A percentile compares a stretch with the other conserved stretches of the same genome.
Evolutionary conservation across 2,797 vertebrate species (phyloP).

Genomic region (Mustela erminea): DNA sequence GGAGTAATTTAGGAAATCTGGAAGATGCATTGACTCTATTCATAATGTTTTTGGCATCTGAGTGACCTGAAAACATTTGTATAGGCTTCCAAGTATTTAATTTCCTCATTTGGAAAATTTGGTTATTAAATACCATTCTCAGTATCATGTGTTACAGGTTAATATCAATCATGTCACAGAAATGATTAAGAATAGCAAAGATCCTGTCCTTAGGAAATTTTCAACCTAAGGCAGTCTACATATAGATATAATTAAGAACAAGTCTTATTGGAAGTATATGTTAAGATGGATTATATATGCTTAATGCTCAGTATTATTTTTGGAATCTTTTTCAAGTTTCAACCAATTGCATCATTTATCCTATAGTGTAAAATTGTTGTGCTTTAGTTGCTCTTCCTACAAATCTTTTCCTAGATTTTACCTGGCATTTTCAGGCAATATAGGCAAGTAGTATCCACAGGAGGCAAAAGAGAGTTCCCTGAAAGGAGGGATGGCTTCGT

Average conservation of each 20-base stretch:
- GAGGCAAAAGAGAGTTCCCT: not conserved
- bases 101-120: constrained; percentile 14
- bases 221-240: not conserved
- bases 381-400: not conserved
- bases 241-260: not conserved
- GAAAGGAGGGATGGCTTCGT: fast-evolving
- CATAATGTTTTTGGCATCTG: not conserved
- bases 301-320: not conserved
- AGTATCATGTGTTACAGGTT: not conserved
- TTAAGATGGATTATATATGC: not conserved
- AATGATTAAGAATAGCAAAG: not conserved
- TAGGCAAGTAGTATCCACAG: not conserved
- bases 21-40: not conserved
- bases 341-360: not conserved
- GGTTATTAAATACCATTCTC: not conserved
- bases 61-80: not conserved
- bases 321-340: not conserved
- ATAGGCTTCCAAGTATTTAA: not conserved
- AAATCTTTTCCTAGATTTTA: not conserved
- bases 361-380: not conserved
- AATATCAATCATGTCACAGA: not conserved
- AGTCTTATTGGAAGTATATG: not conserved
- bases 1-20: not conserved
- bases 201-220: not conserved
- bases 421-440: not conserved